Evolutionary conservation across 2,888 invertebrate species (phyloP).

Genomic region (Torymus aiolomorphi): DNA sequence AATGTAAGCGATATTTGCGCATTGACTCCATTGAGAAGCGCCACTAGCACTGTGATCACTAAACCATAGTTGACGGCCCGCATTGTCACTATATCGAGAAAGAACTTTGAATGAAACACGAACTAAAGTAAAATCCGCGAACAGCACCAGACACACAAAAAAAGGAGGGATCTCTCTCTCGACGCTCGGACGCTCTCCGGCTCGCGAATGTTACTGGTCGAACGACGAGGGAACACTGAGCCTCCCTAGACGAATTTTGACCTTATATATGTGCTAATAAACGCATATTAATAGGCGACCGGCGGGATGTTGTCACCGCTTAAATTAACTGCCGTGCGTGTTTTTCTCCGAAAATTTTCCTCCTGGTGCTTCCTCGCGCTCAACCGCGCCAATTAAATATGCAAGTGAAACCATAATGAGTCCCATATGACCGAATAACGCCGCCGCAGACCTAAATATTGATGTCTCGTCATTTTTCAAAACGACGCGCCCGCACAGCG

Average conservation of each 20-base stretch:
- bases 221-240: slow-evolving; percentile 44
- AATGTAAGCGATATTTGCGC: slow-evolving; percentile 21
- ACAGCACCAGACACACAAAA: too few relatives aligned
- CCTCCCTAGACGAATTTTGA: slow-evolving; percentile 51
- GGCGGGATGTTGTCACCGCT: slow-evolving; percentile 34
- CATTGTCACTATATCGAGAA: slow-evolving; percentile 19
- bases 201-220: not conserved
- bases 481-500: not conserved
- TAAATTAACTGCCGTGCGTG: slow-evolving; percentile 29
- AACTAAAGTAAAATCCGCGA: too few relatives aligned
- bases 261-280: slow-evolving; percentile 48
- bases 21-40: slow-evolving; percentile 6
- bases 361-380: slow-evolving; percentile 1
- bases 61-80: slow-evolving; percentile 29
- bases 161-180: too few relatives aligned
- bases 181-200: too few relatives aligned
- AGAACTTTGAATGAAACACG: too few relatives aligned
- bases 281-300: not conserved
- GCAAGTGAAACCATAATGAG: slow-evolving; percentile 1
- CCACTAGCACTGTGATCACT: slow-evolving; percentile 37
- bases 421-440: not conserved
- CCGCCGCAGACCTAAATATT: not conserved
- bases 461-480: slow-evolving; percentile 4
- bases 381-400: not conserved
- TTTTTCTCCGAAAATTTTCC: slow-evolving; percentile 38